Evolutionary conservation across 2,113 vertebrate species (phyloP).

Genomic region (Gavia stellata): DNA sequence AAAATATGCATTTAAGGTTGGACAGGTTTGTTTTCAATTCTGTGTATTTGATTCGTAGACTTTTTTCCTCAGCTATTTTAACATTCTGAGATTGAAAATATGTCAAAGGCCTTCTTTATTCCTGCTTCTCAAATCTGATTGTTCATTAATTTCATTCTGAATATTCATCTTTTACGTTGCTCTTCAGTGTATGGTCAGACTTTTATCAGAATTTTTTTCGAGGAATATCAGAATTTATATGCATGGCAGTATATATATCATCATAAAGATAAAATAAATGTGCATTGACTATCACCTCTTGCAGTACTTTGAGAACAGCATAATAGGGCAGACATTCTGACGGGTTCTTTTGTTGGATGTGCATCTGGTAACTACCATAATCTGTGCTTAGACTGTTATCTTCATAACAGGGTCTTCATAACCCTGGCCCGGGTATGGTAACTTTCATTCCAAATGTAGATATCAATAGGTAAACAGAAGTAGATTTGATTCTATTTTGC

Average conservation of each 20-base stretch:
- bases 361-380: neutral
- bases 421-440: neutral
- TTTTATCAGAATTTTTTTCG: neutral
- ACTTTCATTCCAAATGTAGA: neutral
- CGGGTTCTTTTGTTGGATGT: neutral
- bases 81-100: neutral
- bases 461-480: neutral
- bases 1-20: neutral
- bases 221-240: neutral
- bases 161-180: neutral
- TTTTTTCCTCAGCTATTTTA: neutral
- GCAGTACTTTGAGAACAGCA: neutral
- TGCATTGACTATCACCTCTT: neutral
- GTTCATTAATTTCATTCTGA: neutral
- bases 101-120: neutral
- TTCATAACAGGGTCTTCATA: neutral
- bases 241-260: neutral
- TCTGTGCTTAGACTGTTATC: neutral
- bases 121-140: neutral
- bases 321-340: neutral
- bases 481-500: neutral
- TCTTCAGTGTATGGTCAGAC: neutral
- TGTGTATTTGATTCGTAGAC: neutral
- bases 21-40: neutral
- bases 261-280: neutral